Conservation (phyloP, 2,797 vertebrate species). For the Xiphorhynchus erythropygius region DNA sequence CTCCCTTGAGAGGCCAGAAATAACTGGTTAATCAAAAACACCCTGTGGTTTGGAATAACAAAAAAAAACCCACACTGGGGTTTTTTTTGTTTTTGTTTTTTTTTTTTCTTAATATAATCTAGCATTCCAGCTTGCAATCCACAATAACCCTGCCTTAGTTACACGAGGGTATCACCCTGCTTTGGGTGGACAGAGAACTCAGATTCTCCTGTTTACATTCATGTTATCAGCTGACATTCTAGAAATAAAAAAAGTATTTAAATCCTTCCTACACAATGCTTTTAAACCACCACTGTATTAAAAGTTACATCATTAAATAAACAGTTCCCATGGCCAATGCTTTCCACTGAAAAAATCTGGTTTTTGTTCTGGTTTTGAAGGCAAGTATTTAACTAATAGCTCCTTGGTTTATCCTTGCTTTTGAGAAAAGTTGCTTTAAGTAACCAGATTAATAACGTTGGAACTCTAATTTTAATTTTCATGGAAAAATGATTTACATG, state of each 20-base stretch:
- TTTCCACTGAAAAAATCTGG: neutral
- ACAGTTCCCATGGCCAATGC: neutral
- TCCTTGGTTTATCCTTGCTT: neutral
- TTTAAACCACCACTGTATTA: neutral
- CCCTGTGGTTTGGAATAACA: neutral
- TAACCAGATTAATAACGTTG: neutral
- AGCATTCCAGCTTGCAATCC: neutral
- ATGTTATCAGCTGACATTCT: neutral
- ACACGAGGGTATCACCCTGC: neutral
- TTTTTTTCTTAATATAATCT: neutral
- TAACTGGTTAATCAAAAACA: slow-evolving; percentile 64
- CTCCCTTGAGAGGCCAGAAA: slow-evolving; percentile 34
- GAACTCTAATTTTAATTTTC: slow-evolving; percentile 22
- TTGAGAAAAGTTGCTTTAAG: slow-evolving; percentile 3
- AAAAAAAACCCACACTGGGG: neutral
- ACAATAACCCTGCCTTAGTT: neutral
- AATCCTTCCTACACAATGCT: neutral
- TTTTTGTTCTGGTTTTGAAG: neutral
- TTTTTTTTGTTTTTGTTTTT: neutral
- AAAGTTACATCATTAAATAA: slow-evolving; percentile 13
- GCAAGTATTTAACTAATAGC: neutral
- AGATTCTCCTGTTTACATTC: neutral
- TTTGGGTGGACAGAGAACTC: neutral
- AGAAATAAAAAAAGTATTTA: neutral
- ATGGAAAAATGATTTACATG: slow-evolving; percentile 13